Evolutionary conservation across 2,113 vertebrate species (phyloP), one percentile per base, ranked within the genome.

Genomic region (Gavialis gangeticus): DNA sequence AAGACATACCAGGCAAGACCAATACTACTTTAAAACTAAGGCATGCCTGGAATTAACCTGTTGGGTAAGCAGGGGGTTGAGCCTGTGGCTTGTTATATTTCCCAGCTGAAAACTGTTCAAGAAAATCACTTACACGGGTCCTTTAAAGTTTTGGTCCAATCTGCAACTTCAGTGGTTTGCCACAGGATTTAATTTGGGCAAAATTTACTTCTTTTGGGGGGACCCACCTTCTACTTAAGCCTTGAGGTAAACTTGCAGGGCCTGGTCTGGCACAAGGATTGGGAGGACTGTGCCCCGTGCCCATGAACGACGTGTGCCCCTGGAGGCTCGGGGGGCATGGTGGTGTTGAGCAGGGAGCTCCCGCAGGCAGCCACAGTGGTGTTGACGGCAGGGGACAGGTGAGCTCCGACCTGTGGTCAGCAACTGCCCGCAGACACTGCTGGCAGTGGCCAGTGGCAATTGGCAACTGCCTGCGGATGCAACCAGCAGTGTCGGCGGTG

Each of bases 31-130:
- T 9, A 46, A 46, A 46, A 46, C 46, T 9, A 77, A 4, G 18
- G 12, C 34, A 62, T 1, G 0, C 37, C 71, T 0, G 0, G 83
- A 79, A 62, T 30, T 22, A 84, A 87, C 21, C 0, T 7, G 12
- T 0, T 5, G 10, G 85, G 73, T 12, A 46, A 81, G 54, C 2
- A 1, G 34, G 87, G 55, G 55, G 63, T 54, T 79, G 75, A 71
- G 25, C 12, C 66, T n/a, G 2, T 0, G 25, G 3, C 7, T 28
- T 28, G 46, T 46, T 11, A 60, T 56, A 3, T 46, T 78, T 89
- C 73, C 79, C 13, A 1, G 46, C 54, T 6, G 30, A 46, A 46
- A 46, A 46, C 12, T 12, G 27, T 1, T 21, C 37, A 46, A 84
- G 58, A 55, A 76, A 46, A 79, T 1, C 46, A 46, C 46, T 46